Conservation (phyloP, 2,797 vertebrate genomes). For the Mormyrops boulengeri region DNA sequence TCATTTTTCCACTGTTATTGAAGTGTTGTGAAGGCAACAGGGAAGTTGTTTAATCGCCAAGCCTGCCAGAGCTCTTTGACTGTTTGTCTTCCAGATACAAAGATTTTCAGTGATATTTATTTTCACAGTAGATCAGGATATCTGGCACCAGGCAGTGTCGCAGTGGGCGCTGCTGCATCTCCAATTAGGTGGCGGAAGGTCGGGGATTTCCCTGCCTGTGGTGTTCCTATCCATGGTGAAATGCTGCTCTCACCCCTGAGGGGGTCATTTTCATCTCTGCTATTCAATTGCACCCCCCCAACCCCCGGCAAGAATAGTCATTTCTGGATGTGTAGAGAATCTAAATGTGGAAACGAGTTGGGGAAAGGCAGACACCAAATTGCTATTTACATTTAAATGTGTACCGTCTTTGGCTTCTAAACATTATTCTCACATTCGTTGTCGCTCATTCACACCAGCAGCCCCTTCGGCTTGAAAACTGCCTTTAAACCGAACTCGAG, state of each 20-base stretch:
- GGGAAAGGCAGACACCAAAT: background rate
- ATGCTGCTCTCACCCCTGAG: background rate
- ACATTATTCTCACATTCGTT: background rate
- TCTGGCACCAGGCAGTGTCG: background rate
- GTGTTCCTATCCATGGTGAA: background rate
- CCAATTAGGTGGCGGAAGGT: background rate
- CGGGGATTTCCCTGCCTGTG: background rate
- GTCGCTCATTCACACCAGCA: background rate
- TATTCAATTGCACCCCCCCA: background rate
- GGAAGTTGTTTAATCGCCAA: background rate
- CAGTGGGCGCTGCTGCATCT: background rate
- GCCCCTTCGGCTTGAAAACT: background rate
- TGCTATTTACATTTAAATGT: constrained; percentile 5
- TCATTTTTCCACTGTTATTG: background rate
- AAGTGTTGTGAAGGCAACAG: background rate
- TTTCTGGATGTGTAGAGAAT: background rate
- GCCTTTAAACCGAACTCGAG: background rate
- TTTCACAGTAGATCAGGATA: background rate
- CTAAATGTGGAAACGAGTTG: background rate
- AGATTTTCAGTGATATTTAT: background rate
- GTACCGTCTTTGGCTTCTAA: background rate
- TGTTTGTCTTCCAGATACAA: background rate
- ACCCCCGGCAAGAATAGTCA: background rate
- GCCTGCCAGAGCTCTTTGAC: background rate
- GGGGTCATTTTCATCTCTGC: background rate